phyloP scores from a whole-genome alignment of 1,140 invertebrate species.

The Drosophila arizonae region DNA sequence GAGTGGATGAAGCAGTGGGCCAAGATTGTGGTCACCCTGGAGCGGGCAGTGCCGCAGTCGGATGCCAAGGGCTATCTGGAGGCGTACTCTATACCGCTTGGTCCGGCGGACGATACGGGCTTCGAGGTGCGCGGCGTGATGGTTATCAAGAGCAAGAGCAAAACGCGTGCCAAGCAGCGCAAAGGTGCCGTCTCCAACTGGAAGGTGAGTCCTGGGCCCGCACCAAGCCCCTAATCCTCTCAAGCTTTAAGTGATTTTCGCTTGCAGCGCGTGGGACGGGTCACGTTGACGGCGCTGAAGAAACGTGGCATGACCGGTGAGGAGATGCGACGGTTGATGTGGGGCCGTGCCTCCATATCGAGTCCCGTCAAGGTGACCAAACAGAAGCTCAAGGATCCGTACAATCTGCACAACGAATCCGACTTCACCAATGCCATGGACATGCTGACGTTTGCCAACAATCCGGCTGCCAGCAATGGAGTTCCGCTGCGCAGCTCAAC shows the following conservation, averaged over 20 bases:
- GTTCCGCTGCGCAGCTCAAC: slow-evolving; percentile 48
- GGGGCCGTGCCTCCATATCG: slow-evolving; percentile 93
- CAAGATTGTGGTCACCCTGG: slow-evolving; percentile 97
- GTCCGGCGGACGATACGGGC: slow-evolving; percentile 90
- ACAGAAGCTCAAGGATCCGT: slow-evolving; percentile 83
- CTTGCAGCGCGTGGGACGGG: slow-evolving; percentile 91
- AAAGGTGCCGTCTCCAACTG: slow-evolving; percentile 98
- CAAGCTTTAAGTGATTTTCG: not conserved
- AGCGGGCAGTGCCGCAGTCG: slow-evolving; percentile 94
- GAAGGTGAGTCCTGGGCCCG: slow-evolving; percentile 88
- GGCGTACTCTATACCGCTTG: slow-evolving; percentile 96
- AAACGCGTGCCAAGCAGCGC: slow-evolving; percentile 96
- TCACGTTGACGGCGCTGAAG: slow-evolving; percentile 91
- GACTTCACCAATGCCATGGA: slow-evolving; percentile 90
- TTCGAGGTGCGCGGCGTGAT: slow-evolving; percentile 95
- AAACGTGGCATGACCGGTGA: slow-evolving; percentile 93
- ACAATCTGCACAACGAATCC: slow-evolving; percentile 67
- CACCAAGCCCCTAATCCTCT: not conserved
- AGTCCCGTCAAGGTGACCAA: slow-evolving; percentile 89
- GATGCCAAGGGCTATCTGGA: slow-evolving; percentile 95
- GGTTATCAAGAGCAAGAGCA: slow-evolving; percentile 98
- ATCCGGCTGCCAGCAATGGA: slow-evolving; percentile 64
- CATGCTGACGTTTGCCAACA: slow-evolving; percentile 90
- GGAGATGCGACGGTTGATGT: slow-evolving; percentile 92
- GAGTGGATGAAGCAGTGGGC: slow-evolving; percentile 99